A percentile compares a stretch with the other conserved stretches of the same genome.
Conservation (phyloP, 2,797 vertebrate genomes). For the Pempheris klunzingeri region DNA sequence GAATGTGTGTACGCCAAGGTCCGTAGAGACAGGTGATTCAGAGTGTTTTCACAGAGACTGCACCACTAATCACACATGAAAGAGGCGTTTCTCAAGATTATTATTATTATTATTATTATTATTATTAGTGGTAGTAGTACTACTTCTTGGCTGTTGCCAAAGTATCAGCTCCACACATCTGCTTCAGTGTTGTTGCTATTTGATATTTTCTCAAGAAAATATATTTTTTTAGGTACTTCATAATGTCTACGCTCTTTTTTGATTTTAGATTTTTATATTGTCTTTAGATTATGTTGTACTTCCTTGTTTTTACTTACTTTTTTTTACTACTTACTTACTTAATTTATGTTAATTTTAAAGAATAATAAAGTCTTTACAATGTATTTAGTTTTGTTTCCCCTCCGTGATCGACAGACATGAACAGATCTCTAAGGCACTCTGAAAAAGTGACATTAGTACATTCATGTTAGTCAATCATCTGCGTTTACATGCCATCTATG, state of each 20-base stretch:
- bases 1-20: constrained; percentile 61
- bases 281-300: not conserved
- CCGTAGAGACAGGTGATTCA: constrained; percentile 41
- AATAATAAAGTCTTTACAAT: not conserved
- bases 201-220: not conserved
- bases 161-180: not conserved
- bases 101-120: not conserved
- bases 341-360: not conserved
- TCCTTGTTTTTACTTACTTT: not conserved
- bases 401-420: not conserved
- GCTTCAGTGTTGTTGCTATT: not conserved
- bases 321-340: not conserved
- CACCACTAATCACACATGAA: not conserved
- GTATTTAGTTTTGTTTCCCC: not conserved
- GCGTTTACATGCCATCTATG: not conserved
- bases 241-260: not conserved
- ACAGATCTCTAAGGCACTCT: not conserved
- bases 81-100: not conserved
- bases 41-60: not conserved
- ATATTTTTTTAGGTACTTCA: not conserved
- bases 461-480: not conserved
- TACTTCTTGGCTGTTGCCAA: not conserved
- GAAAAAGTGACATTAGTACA: not conserved
- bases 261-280: too few species aligned
- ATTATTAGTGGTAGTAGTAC: not conserved